These are phyloP conservation scores for Urophycis tenuis DNA, from an alignment of 2,797 vertebrate species.

Conservation along the genomic window DNA sequence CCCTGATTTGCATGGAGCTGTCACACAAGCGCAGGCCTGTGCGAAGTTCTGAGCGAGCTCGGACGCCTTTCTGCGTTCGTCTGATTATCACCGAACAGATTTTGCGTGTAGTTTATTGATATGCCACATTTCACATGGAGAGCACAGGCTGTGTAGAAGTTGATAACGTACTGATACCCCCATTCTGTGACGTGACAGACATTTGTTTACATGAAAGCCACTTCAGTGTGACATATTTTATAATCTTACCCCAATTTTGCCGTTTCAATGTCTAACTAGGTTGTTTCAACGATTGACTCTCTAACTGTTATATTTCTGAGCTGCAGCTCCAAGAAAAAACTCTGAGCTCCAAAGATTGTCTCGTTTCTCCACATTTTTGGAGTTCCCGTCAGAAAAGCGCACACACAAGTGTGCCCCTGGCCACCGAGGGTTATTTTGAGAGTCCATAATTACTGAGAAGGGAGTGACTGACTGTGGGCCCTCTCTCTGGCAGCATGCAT, in stretches of 20 bases:
- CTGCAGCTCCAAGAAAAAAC: background rate
- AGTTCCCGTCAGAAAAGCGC: background rate
- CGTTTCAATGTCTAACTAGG: too few species aligned
- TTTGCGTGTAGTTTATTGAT: background rate
- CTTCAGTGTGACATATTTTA: too few species aligned
- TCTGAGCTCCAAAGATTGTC: too few species aligned
- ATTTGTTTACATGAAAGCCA: too few species aligned
- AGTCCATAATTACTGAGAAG: slow-evolving; percentile 1
- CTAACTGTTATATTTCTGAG: background rate
- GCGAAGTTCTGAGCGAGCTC: background rate
- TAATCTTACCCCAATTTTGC: too few species aligned
- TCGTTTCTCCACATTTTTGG: background rate
- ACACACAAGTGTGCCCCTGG: too few species aligned
- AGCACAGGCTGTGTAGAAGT: too few species aligned
- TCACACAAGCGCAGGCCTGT: background rate
- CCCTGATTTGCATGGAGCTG: background rate
- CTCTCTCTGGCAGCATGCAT: background rate
- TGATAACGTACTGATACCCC: too few species aligned
- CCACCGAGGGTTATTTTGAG: slow-evolving; percentile 30
- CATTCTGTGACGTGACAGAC: too few species aligned
- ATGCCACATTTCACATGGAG: background rate
- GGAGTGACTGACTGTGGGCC: background rate
- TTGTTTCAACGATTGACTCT: too few species aligned
- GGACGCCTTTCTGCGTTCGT: background rate
- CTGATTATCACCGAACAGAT: background rate